Base-by-base conservation (phyloP, 2,888 invertebrate genomes). In the Nesidiocoris tenuis region DNA sequence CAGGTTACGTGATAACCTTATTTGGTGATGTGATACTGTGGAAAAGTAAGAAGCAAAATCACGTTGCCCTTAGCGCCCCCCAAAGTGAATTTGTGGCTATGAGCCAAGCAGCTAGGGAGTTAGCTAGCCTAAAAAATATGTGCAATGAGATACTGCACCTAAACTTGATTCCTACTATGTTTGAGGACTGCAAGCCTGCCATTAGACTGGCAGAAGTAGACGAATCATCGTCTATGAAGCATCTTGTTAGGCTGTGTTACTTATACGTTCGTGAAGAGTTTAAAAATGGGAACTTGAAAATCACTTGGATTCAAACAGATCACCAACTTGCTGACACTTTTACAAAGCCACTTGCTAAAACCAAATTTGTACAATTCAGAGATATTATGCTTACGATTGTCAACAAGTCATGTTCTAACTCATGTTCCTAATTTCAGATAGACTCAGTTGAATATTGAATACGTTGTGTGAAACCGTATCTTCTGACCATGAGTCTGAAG, bases 111-210 rank as follows among this genome's bases (percentile, higher is more conserved):
- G 3, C 7, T n/a, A 59, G 59, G 59, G 59, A 59, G n/a, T 18
- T 59, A n/a, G 59, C 59, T 59, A 59, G n/a, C n/a, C n/a, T 59
- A 9, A 3, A 16, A 18, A 59, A 3, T n/a, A 59, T 59, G 59
- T 59, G 59, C 59, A n/a, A 59, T 17, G n/a, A 9, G 2, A 3
- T 59, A 5, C 19, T 59, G n/a, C 3, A 59, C n/a, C 19, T 17
- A 5, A 59, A 16, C 19, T 16, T 59, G n/a, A n/a, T 16, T 17
- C 59, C 3, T 17, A 16, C n/a, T 18, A 3, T 59, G 3, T 59
- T 3, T 2, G 59, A 59, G n/a, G 59, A 59, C n/a, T 59, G 59
- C n/a, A 59, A 59, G n/a, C 59, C 59, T 18, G 59, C 59, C 3
- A 59, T 59, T 39, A 39, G 39, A 39, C 39, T 39, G 12, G 39